These are phyloP conservation scores for Montifringilla adamsi DNA, from an alignment of 2,113 vertebrate species.

Conservation along the genomic window DNA sequence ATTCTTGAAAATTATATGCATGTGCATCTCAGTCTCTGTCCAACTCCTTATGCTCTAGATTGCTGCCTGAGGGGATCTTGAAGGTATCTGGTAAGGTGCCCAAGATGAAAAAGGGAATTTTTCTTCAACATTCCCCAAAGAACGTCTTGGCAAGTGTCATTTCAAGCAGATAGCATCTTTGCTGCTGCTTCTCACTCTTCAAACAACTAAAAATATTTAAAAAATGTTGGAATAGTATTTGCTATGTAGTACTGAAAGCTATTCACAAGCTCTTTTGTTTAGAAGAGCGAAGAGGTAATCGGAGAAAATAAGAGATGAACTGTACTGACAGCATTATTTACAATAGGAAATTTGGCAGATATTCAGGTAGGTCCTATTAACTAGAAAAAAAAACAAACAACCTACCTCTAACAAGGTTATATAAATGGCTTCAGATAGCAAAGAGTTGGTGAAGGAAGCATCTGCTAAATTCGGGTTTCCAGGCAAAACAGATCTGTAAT, in stretches of 20 bases:
- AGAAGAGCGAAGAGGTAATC: not conserved
- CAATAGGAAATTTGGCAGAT: not conserved
- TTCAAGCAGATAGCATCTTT: not conserved
- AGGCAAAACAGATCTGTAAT: not conserved
- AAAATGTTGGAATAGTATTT: not conserved
- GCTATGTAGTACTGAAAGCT: not conserved
- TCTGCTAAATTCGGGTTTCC: not conserved
- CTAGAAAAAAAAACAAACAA: not conserved
- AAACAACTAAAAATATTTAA: not conserved
- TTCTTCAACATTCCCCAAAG: not conserved
- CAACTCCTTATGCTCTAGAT: not conserved
- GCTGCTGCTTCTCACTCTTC: not conserved
- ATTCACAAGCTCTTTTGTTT: not conserved
- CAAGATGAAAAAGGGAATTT: not conserved
- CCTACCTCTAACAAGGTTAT: not conserved
- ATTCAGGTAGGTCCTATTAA: not conserved
- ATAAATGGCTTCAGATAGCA: not conserved
- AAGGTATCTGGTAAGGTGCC: not conserved
- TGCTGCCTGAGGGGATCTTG: not conserved
- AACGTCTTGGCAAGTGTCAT: not conserved
- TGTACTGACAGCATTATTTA: not conserved
- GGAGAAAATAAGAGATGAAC: not conserved
- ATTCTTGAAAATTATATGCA: not conserved
- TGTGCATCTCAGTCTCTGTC: not conserved
- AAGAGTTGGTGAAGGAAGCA: not conserved